These are phyloP conservation scores for Phataginus tricuspis DNA, from an alignment of 2,797 vertebrate species.

Conservation along the genomic window DNA sequence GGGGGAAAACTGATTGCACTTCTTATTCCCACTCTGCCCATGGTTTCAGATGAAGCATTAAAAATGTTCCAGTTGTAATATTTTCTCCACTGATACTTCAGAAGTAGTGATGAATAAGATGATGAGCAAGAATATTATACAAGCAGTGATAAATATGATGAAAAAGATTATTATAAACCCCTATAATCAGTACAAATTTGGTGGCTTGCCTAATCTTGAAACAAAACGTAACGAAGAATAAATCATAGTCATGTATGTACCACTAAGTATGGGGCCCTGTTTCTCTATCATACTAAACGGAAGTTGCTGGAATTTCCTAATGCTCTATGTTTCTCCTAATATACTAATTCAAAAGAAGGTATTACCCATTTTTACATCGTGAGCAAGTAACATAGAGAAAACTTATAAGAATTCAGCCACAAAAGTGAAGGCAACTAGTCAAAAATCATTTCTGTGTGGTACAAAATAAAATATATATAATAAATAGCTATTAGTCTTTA, in stretches of 20 bases:
- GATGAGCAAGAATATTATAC: not conserved
- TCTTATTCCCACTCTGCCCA: not conserved
- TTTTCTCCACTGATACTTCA: not conserved
- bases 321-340: not conserved
- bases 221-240: conserved; percentile 8
- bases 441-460: not conserved
- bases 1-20: not conserved
- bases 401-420: not conserved
- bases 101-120: not conserved
- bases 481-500: not conserved
- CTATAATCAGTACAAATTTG: conserved; percentile 19
- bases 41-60: not conserved
- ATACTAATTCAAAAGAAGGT: not conserved
- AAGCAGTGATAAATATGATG: not conserved
- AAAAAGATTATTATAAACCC: not conserved
- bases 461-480: not conserved
- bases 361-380: not conserved
- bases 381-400: not conserved
- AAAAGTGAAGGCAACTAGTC: not conserved
- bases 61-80: not conserved
- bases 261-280: not conserved
- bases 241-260: not conserved
- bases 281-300: not conserved
- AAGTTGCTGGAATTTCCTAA: conserved; percentile 34
- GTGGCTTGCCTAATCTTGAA: not conserved